Base-by-base conservation (phyloP, 2,888 invertebrate genomes). In the Hirtodrosophila alboralis region DNA sequence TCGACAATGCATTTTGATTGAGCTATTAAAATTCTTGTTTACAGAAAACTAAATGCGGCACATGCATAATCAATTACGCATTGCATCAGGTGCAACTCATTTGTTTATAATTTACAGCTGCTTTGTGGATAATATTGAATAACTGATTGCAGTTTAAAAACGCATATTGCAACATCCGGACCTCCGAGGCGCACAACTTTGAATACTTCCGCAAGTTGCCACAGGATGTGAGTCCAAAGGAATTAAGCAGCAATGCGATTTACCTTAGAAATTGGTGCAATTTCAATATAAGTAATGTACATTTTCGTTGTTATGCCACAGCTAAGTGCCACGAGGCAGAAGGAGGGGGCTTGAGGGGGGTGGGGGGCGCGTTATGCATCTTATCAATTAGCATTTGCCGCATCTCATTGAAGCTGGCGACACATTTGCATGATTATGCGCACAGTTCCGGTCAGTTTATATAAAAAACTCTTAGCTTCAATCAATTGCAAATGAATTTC, bases 11-110 rank as follows among this genome's bases (percentile, higher is more conserved):
- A 64, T 58, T 73, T 67, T 78, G 71, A 84, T 81, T 72, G 69
- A 79, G 80, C 59, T 79, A 83, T 80, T 83, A 75, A 84, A 83
- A 72, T 65, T 65, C 79, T 78, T 79, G 71, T 84, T 84, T 84
- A 70, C 75, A 67, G 70, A 56, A 60, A 64, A 59, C 41, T 52
- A 69, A 65, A 62, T 62, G 59, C 43, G 45, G 28, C 70, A 66
- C 53, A 59, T 63, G 57, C 59, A 63, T 59, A 68, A 63, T 59
- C 63, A 59, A 64, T 60, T 33, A 64, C 13, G 23, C 2, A 23
- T 23, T 8, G 26, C 23, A 28, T 18, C 31, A n/a, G n/a, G 0
- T 51, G 41, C 18, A 3, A 23, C 38, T 52, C 64, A 75, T 59
- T 72, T 65, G 52, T 31, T 54, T 33, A 52, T 67, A 56, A 81